A percentile compares a stretch with the other conserved stretches of the same genome.
phyloP scores from a whole-genome alignment of 2,888 invertebrate species.

The Poecilus cupreus region DNA sequence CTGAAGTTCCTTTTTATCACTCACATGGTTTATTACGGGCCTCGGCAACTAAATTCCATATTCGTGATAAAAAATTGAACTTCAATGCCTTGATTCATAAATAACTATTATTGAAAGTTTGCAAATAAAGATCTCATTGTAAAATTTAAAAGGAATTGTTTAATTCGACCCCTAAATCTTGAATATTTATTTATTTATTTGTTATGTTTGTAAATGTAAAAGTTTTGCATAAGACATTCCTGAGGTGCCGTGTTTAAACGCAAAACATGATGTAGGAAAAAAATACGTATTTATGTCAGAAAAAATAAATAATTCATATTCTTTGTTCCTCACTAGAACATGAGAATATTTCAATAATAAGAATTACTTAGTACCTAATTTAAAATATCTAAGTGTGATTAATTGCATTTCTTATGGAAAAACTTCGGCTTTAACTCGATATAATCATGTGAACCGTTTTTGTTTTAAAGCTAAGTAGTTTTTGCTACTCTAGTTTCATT shows the following conservation, averaged over 20 bases:
- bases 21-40: no score
- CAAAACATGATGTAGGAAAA: background rate
- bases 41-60: no score
- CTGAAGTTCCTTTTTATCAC: no score
- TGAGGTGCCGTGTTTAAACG: background rate
- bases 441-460: slow-evolving; percentile 44
- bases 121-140: no score
- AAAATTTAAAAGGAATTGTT: no score
- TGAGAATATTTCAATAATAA: slow-evolving; percentile 44
- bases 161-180: no score
- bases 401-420: background rate
- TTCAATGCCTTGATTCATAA: no score
- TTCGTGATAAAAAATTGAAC: no score
- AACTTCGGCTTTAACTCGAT: background rate
- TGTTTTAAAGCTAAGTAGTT: background rate
- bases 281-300: background rate
- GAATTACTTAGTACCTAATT: slow-evolving; percentile 1
- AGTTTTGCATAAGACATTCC: slow-evolving; percentile 4
- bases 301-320: slow-evolving; percentile 35
- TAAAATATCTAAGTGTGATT: slow-evolving; percentile 17
- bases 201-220: background rate
- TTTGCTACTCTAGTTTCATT: background rate
- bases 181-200: no score
- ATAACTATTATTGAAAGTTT: no score
- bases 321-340: slow-evolving; percentile 35